Conservation (phyloP, 2,888 invertebrate genomes). For the Panzeria rudis region DNA sequence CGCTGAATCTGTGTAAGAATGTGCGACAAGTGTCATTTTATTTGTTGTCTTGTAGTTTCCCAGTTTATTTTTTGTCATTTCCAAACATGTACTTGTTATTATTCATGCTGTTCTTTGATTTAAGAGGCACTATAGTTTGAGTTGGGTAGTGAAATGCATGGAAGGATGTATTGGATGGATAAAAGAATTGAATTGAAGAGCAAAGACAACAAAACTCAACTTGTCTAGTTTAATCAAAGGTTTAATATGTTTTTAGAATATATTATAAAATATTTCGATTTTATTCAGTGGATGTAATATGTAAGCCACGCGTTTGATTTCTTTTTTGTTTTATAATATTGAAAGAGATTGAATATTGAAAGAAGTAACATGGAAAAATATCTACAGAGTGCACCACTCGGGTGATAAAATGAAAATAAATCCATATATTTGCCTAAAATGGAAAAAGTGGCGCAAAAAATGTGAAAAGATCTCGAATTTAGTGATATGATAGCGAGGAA, state of each 20-base stretch:
- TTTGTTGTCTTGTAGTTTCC: constrained; percentile 61
- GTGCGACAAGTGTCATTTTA: constrained; percentile 67
- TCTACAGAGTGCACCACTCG: too few relatives aligned
- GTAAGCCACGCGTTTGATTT: background rate
- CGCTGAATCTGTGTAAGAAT: constrained; percentile 26
- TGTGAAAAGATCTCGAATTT: too few relatives aligned
- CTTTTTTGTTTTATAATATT: background rate
- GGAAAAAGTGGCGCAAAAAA: too few relatives aligned
- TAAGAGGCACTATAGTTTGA: background rate
- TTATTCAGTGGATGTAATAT: constrained; percentile 1
- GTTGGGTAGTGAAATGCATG: constrained; percentile 6
- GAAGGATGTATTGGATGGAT: constrained; percentile 29
- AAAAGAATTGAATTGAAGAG: constrained; percentile 64
- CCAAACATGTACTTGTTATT: constrained; percentile 19
- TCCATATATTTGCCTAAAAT: too few relatives aligned
- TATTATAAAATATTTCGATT: constrained; percentile 44
- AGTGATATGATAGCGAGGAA: too few relatives aligned
- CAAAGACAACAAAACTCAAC: constrained; percentile 69
- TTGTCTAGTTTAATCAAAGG: constrained; percentile 69
- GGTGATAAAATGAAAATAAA: too few relatives aligned
- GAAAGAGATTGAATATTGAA: background rate
- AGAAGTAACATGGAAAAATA: background rate
- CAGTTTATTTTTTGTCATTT: constrained; percentile 34
- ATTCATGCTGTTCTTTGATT: constrained; percentile 36
- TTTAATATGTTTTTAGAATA: constrained; percentile 62